A percentile compares a stretch with the other conserved stretches of the same genome.
Evolutionary conservation across 2,797 vertebrate genomes (phyloP).

Genomic region (Catostomus latipinnis): DNA sequence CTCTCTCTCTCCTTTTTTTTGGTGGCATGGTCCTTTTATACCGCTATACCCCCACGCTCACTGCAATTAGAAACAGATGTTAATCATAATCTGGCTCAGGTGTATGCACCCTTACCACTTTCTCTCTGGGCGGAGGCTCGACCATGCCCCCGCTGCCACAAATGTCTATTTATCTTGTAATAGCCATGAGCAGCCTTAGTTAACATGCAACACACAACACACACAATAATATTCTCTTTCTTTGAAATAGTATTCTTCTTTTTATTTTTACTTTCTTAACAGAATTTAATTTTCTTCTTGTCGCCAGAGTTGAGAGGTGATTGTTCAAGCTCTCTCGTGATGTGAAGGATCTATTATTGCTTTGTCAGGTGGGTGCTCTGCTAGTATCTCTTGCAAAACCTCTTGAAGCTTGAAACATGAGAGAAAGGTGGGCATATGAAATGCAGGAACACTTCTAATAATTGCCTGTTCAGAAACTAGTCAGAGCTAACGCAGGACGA

Average conservation of each 20-base stretch:
- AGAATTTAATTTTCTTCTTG: neutral
- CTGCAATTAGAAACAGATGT: too few species aligned
- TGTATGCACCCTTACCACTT: too few species aligned
- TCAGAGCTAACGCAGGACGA: constrained; percentile 15
- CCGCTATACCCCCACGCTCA: too few species aligned
- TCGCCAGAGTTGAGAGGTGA: too few species aligned
- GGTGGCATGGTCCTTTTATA: too few species aligned
- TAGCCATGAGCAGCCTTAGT: constrained; percentile 23
- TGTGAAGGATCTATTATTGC: constrained; percentile 41
- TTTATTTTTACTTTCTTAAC: too few species aligned
- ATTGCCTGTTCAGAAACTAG: constrained; percentile 30
- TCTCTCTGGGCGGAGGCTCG: too few species aligned
- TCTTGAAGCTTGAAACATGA: constrained; percentile 29
- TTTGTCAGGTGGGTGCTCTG: constrained; percentile 30
- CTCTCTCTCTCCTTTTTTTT: too few species aligned
- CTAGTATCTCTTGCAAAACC: constrained; percentile 39
- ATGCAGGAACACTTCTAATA: constrained; percentile 7
- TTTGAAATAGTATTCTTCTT: neutral
- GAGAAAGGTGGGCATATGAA: neutral
- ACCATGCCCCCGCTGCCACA: constrained; percentile 5
- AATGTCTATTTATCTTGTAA: constrained; percentile 27
- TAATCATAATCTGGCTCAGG: too few species aligned
- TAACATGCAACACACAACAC: constrained; percentile 15
- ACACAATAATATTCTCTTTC: neutral
- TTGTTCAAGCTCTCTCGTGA: neutral